Conservation (phyloP, 2,888 invertebrate species). For the Cenopis cana region DNA sequence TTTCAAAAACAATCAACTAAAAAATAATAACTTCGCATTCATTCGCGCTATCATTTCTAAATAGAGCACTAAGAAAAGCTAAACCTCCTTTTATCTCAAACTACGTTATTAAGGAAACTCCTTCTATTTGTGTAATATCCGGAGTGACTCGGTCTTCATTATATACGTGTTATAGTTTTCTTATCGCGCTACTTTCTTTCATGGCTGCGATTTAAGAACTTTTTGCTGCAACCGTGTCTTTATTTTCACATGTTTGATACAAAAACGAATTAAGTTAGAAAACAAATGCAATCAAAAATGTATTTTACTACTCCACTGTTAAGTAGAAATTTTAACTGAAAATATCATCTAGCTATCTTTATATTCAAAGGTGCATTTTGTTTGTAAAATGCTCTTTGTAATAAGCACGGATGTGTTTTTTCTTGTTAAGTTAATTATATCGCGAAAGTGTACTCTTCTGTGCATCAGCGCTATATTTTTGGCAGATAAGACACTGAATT, state of each 20-base stretch:
- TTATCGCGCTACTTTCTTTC: constrained; percentile 63
- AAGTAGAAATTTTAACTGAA: constrained; percentile 1
- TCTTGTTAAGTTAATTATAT: constrained; percentile 22
- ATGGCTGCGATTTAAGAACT: constrained; percentile 48
- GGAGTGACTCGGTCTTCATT: constrained; percentile 57
- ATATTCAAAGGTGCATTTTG: constrained; percentile 22
- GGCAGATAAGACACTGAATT: not conserved
- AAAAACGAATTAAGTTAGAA: constrained; percentile 9
- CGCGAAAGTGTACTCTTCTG: not conserved
- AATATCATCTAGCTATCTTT: not conserved
- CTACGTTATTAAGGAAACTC: constrained; percentile 40
- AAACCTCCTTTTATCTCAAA: constrained; percentile 42
- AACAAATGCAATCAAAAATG: not conserved
- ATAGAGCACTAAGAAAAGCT: constrained; percentile 17
- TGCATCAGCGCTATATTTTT: not conserved
- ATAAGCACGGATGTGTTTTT: constrained; percentile 19
- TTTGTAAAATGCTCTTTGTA: constrained; percentile 25
- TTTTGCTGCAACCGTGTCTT: constrained; percentile 34
- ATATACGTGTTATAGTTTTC: constrained; percentile 52
- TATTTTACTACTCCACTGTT: not conserved
- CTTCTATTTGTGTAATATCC: constrained; percentile 48
- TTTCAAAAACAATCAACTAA: constrained; percentile 1
- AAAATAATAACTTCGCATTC: constrained; percentile 18
- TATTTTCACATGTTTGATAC: constrained; percentile 18
- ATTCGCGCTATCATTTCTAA: constrained; percentile 12